These are phyloP conservation scores for Chlorodrepanis virens DNA, from an alignment of 2,113 vertebrate genomes.

Conservation along the genomic window DNA sequence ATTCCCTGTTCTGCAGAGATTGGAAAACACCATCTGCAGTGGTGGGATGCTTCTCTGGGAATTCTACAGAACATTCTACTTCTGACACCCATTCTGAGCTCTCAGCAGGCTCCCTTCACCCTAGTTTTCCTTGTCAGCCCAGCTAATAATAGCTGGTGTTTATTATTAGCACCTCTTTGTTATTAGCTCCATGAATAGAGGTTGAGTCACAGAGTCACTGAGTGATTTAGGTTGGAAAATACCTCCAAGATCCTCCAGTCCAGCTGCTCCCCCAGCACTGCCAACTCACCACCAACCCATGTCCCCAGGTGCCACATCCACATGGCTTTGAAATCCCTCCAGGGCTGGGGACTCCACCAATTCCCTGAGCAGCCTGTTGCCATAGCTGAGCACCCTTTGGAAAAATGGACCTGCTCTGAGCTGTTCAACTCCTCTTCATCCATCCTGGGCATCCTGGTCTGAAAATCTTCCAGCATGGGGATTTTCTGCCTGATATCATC, in stretches of 20 bases:
- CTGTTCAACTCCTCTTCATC: background rate
- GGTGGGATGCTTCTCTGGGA: background rate
- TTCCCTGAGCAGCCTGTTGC: background rate
- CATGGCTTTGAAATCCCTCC: background rate
- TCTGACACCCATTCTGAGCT: background rate
- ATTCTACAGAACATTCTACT: background rate
- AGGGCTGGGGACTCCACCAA: background rate
- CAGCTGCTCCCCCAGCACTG: background rate
- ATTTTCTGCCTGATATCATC: background rate
- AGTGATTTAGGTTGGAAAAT: background rate
- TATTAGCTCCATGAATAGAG: background rate
- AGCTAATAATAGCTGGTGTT: background rate
- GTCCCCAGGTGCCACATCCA: background rate
- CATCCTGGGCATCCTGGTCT: rapidly evolving
- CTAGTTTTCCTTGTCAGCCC: background rate
- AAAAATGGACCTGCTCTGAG: background rate
- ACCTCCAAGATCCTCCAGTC: background rate
- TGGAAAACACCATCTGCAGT: background rate
- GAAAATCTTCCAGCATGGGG: background rate
- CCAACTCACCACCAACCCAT: background rate
- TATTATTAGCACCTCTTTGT: slow-evolving; percentile 8
- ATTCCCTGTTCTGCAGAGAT: background rate
- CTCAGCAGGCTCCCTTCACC: background rate
- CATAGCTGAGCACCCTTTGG: background rate
- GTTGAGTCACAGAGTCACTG: background rate